These are phyloP conservation scores for Antechinus stuartii DNA, from an alignment of 2,113 vertebrate species.

Conservation along the genomic window DNA sequence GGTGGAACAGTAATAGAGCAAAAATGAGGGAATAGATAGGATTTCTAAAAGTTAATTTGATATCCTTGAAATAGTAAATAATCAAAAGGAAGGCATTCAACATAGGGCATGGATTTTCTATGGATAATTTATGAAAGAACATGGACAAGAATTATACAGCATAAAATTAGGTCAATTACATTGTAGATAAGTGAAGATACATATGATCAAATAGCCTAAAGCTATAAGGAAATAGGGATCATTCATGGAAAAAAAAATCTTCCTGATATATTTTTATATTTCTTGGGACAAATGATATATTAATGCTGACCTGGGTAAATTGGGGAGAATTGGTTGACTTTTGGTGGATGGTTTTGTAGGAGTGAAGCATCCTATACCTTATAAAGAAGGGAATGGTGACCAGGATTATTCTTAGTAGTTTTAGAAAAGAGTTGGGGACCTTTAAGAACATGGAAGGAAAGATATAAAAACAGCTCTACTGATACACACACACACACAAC, in stretches of 20 bases:
- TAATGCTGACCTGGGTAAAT: neutral
- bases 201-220: neutral
- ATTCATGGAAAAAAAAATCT: neutral
- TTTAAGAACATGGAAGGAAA: conserved; percentile 58
- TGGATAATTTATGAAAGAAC: neutral
- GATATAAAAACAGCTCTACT: conserved; percentile 50
- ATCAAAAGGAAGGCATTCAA: neutral
- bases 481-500: conserved; percentile 45
- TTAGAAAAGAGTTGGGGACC: conserved; percentile 1
- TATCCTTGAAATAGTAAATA: neutral
- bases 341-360: neutral
- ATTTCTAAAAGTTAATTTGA: neutral
- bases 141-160: neutral
- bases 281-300: neutral
- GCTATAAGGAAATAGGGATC: neutral
- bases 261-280: neutral
- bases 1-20: neutral
- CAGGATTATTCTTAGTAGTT: neutral
- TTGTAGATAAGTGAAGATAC: neutral
- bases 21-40: neutral
- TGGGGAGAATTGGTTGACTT: conserved; percentile 6
- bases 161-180: neutral
- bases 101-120: neutral
- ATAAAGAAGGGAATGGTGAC: neutral
- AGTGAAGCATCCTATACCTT: neutral